Conservation (phyloP, 2,797 vertebrate species). For the Ficedula albicollis region DNA sequence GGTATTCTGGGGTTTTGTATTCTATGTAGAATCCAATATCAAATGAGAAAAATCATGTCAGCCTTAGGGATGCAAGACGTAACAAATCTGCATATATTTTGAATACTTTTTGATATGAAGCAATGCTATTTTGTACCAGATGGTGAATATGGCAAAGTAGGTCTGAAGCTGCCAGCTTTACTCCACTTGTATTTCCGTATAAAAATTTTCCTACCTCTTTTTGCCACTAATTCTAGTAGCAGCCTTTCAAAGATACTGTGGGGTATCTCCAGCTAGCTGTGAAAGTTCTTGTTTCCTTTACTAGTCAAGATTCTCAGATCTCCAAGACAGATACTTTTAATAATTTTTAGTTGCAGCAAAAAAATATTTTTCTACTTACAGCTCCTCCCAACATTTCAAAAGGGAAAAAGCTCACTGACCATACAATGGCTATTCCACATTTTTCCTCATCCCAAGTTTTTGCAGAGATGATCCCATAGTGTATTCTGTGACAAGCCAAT, state of each 20-base stretch:
- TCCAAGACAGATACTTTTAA: neutral
- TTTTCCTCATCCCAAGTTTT: neutral
- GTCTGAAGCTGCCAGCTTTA: neutral
- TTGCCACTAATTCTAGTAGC: neutral
- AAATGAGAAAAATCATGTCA: neutral
- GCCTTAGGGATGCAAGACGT: neutral
- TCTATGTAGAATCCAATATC: neutral
- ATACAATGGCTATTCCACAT: neutral
- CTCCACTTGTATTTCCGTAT: neutral
- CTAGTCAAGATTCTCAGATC: neutral
- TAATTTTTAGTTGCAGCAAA: neutral
- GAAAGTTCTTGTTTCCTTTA: neutral
- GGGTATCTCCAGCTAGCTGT: neutral
- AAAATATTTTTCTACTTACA: neutral
- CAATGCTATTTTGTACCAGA: neutral
- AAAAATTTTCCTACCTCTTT: neutral
- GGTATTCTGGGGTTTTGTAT: rapidly evolving
- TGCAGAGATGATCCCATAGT: neutral
- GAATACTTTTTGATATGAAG: neutral
- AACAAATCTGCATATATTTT: neutral
- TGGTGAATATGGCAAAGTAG: neutral
- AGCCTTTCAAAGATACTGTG: neutral
- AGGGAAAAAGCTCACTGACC: neutral
- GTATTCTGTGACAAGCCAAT: neutral
- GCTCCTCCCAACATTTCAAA: neutral